Conservation (phyloP, 2,113 vertebrate species). For the Picathartes gymnocephalus region DNA sequence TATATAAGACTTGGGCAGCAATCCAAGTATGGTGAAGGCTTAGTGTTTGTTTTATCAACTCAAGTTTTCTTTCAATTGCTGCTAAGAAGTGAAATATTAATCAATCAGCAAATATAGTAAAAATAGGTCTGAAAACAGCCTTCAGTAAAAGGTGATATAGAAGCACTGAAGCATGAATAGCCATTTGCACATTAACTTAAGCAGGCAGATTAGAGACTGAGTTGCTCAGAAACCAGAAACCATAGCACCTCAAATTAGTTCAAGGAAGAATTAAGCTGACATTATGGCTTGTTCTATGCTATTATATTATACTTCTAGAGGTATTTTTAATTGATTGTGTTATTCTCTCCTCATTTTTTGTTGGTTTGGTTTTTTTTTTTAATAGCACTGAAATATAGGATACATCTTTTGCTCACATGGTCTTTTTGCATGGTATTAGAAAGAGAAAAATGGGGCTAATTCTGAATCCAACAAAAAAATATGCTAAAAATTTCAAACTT, state of each 20-base stretch:
- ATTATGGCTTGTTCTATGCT: background rate
- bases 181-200: slow-evolving; percentile 42
- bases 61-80: slow-evolving; percentile 35
- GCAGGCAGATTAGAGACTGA: background rate
- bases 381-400: background rate
- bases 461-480: background rate
- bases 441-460: background rate
- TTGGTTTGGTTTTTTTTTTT: background rate
- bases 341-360: background rate
- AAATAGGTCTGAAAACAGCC: slow-evolving; percentile 27
- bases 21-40: background rate
- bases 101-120: slow-evolving; percentile 54
- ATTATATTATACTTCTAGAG: background rate
- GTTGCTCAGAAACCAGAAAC: slow-evolving; percentile 46
- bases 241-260: background rate
- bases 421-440: background rate
- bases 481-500: background rate
- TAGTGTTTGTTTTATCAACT: slow-evolving; percentile 8
- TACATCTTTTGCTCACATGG: background rate
- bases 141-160: slow-evolving; percentile 31
- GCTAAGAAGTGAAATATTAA: slow-evolving; percentile 63
- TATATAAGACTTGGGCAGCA: background rate
- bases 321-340: background rate
- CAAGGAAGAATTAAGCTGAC: background rate
- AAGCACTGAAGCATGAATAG: slow-evolving; percentile 18